phyloP scores from a whole-genome alignment of 2,797 vertebrate species.

The Danio tinwini region DNA sequence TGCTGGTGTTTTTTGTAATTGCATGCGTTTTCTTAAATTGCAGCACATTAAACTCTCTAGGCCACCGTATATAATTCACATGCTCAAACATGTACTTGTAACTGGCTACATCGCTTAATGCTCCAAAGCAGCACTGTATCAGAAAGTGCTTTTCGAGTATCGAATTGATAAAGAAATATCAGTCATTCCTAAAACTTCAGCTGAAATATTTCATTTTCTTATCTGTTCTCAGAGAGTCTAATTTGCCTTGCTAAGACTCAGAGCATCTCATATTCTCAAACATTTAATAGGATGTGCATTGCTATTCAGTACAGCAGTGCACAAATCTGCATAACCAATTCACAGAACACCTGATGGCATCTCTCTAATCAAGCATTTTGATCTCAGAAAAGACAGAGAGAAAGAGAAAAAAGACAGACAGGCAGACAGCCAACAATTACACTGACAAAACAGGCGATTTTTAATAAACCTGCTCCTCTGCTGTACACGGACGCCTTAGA shows the following conservation, averaged over 20 bases:
- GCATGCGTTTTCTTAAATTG: too few relatives aligned
- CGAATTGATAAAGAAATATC: too few relatives aligned
- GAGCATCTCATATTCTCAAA: neutral
- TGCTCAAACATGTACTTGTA: too few relatives aligned
- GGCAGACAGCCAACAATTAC: constrained; percentile 48
- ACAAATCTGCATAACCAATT: constrained; percentile 55
- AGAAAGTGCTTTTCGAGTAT: too few relatives aligned
- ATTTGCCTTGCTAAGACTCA: constrained; percentile 30
- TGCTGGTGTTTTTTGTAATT: too few relatives aligned
- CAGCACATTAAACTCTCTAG: too few relatives aligned
- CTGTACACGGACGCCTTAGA: neutral
- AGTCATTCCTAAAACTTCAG: neutral
- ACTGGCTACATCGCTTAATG: too few relatives aligned
- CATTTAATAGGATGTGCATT: constrained; percentile 31
- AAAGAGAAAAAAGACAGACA: constrained; percentile 42
- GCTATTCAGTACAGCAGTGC: constrained; percentile 35
- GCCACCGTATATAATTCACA: too few relatives aligned
- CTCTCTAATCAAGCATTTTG: constrained; percentile 33
- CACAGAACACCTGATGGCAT: constrained; percentile 49
- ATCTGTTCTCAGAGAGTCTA: neutral
- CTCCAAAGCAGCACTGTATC: too few relatives aligned
- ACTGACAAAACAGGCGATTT: constrained; percentile 9
- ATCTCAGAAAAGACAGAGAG: constrained; percentile 20
- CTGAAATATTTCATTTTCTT: neutral
- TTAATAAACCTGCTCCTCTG: constrained; percentile 40